Conservation (phyloP, 1,140 invertebrate species). For the Homarus americanus region DNA sequence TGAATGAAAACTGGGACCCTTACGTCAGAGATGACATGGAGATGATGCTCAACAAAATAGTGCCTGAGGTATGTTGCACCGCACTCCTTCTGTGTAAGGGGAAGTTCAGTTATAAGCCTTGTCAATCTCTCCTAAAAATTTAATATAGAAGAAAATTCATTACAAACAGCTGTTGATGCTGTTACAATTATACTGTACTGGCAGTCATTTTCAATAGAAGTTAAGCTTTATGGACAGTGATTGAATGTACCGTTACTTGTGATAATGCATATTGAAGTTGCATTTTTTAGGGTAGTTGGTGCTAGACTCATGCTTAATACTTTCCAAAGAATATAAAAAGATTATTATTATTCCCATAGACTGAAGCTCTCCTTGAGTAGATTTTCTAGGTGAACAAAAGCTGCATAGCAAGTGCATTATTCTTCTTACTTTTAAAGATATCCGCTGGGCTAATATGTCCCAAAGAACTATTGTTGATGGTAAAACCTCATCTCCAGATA, state of each 20-base stretch:
- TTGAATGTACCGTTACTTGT: slow-evolving; percentile 17
- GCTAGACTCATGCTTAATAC: slow-evolving; percentile 22
- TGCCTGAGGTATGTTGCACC: slow-evolving; percentile 87
- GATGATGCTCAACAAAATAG: slow-evolving; percentile 99
- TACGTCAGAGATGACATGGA: slow-evolving; percentile 98
- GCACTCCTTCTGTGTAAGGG: background rate
- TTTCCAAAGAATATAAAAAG: background rate
- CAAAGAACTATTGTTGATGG: slow-evolving; percentile 50
- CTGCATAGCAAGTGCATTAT: slow-evolving; percentile 45
- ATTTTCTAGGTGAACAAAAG: slow-evolving; percentile 30
- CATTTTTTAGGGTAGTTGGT: slow-evolving; percentile 35
- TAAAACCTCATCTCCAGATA: slow-evolving; percentile 37
- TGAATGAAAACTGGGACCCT: slow-evolving; percentile 99
- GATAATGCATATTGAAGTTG: slow-evolving; percentile 22
- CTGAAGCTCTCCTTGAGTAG: slow-evolving; percentile 44
- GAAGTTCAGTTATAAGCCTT: background rate
- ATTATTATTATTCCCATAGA: slow-evolving; percentile 41
- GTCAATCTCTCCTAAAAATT: slow-evolving; percentile 23
- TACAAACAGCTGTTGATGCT: background rate
- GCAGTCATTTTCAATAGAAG: background rate
- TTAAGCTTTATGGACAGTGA: background rate
- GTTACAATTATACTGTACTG: background rate
- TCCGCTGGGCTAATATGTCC: slow-evolving; percentile 17
- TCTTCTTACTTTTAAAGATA: slow-evolving; percentile 52
- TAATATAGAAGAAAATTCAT: background rate